Percentiles rank a stretch among this genome's conserved stretches.
Evolutionary conservation across 2,113 vertebrate species (phyloP).

Genomic region (Plecotus auritus): DNA sequence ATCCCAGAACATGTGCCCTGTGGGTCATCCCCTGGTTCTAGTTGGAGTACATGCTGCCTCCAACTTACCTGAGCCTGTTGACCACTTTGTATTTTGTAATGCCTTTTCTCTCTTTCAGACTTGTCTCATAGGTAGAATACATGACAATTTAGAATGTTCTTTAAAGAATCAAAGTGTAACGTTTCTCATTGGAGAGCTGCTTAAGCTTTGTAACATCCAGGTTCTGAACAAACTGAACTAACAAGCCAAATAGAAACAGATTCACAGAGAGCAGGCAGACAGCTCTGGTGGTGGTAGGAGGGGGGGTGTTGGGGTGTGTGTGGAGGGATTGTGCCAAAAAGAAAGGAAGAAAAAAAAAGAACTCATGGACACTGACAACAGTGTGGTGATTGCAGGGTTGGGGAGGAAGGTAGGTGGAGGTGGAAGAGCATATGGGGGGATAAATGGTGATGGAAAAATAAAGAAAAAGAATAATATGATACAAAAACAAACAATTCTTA

Average conservation of each 20-base stretch:
- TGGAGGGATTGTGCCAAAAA: neutral
- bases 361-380: neutral
- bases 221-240: neutral
- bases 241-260: neutral
- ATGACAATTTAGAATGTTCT: neutral
- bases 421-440: neutral
- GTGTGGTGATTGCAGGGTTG: neutral
- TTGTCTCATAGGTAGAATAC: neutral
- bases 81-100: neutral
- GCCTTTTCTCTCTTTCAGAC: neutral
- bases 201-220: neutral
- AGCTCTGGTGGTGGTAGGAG: neutral
- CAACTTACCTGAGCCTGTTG: neutral
- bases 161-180: neutral
- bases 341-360: neutral
- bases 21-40: neutral
- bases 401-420: neutral
- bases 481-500: neutral
- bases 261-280: neutral
- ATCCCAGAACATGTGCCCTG: neutral
- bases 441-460: neutral
- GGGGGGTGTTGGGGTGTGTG: no score
- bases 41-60: neutral
- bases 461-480: neutral
- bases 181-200: neutral